Evolutionary conservation across 1,140 invertebrate species (phyloP), one percentile per base, ranked within the genome.

Genomic region (Drosophila rhopaloa): DNA sequence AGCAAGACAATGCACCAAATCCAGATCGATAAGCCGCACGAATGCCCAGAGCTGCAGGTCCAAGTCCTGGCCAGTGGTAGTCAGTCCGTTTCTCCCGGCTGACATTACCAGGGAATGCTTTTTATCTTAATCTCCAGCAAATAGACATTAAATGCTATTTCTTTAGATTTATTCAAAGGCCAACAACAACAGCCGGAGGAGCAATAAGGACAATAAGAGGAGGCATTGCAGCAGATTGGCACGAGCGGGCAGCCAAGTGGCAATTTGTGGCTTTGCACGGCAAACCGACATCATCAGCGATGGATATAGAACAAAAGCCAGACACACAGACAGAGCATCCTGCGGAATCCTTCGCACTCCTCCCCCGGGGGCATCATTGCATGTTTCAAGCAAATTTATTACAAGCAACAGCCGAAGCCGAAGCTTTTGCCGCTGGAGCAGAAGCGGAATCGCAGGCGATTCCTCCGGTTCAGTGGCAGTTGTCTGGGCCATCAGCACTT

Each of bases 81-180:
- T 9, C 16, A 37, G 55, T 11, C 8, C 29, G 29, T 8, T 10
- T 48, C 59, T 54, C 27, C 61, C 38, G 63, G 70, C 56, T 65
- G 61, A 46, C 55, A 53, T 16, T 48, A 63, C 76, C 57, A 67
- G 72, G 71, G 79, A 72, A 82, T 82, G 86, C 82, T 88, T 86
- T 83, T 88, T 88, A 90, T 90, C 88, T 83, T 83, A 91, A 91
- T 91, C 88, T 89, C 66, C 80, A 61, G 80, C 84, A 91, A 91
- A 91, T 91, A 81, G 88, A 88, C 89, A 91, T 91, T 91, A 91
- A 91, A 91, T 89, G 83, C 89, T 84, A 89, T 91, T 91, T 89
- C 84, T 84, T 88, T 83, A 83, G 83, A 88, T 88, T 88, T 88
- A 88, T 89, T 89, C 83, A 80, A 61, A 71, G 76, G 65, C 55